Evolutionary conservation across 2,888 invertebrate species (phyloP), one percentile per base, ranked within the genome.

Genomic region (Pseudococcus viburni): DNA sequence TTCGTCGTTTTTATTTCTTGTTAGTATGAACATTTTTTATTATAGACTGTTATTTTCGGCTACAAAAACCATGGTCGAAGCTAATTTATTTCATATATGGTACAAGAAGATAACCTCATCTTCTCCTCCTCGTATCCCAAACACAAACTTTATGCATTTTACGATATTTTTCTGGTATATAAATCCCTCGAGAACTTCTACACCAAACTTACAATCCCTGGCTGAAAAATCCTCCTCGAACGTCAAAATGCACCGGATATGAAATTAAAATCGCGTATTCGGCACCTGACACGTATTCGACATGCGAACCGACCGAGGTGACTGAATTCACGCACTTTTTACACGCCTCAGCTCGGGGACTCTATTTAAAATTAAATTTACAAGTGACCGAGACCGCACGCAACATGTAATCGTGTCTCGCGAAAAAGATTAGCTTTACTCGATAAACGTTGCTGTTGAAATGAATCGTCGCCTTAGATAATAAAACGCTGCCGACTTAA

Each of bases 11-110:
- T 80, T 80, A 80, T 80, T 80, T 80, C 80, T 80, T 80, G 80
- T 80, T 80, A 80, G 42, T 80, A 80, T 80, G 80, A 80, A n/a
- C 80, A 80, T 80, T 80, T 80, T 80, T 80, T 80, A 80, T 80
- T 80, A 80, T 80, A 80, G 80, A 42, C 68, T 33, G 68, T 73
- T 80, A 80, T 80, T 42, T 80, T 80, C 26, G 80, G 80, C 80
- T 80, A 80, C 80, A 15, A 42, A 73, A 39, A 42, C 80, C n/a
- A 42, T 46, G 80, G 80, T 17, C 80, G 80, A n/a, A 80, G n/a
- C 42, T 80, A 80, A 42, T 80, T 80, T 80, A 80, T 80, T 42
- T 42, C 80, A 19, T 80, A 80, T 42, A 80, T 26, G 42, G 6
- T 80, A n/a, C n/a, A 4, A 6, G 12, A 33, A 73, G 12, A 26